Base-by-base conservation (phyloP, 92 coral and sea anemone species). In the Bergia sp. region DNA sequence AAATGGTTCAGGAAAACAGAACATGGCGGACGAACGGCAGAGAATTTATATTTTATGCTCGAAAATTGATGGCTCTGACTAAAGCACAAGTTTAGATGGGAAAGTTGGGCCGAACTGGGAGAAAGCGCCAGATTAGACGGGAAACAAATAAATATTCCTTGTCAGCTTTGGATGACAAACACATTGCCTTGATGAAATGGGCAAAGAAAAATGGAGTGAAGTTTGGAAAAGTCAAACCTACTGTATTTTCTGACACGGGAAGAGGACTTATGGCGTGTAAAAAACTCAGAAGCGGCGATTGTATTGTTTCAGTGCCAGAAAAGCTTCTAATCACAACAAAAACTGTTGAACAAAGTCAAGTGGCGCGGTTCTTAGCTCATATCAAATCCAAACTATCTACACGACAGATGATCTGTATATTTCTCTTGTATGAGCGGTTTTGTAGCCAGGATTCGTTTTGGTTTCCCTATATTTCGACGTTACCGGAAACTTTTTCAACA, bases 371-470 rank as follows among this genome's bases (percentile, higher is more conserved):
- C 67, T 73, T 91, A 44, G 16, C n/a, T 16, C 38, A 38, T n/a
- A 40, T 39, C 15, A 76, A 69, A 57, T 38, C 79, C 20, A 50
- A 58, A 43, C 82, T 93, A 5, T 89, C 95, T 3, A 37, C 84
- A 57, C 90, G 85, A 53, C 92, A 92, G 41, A 65, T 87, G 82
- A 77, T 96, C 55, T 93, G 96, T 76, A 23, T 93, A 10, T 96
- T 94, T 77, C 89, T 96, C 71, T 79, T 95, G 79, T 65, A 94
- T 77, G 98, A 96, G 88, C 82, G 87, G 43, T 90, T 86, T 79
- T 92, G 87, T 39, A 97, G 93, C 4, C 69, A 86, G 37, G 67
- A 73, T 1, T 96, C 99, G n/a, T 96, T 96, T 82, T 96, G 99
- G 99, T 86, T 41, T 85, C 97, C 98, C 0, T 96, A 96, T 67